These are phyloP conservation scores for Carduelis carduelis DNA, from an alignment of 2,797 vertebrate species.

Conservation along the genomic window DNA sequence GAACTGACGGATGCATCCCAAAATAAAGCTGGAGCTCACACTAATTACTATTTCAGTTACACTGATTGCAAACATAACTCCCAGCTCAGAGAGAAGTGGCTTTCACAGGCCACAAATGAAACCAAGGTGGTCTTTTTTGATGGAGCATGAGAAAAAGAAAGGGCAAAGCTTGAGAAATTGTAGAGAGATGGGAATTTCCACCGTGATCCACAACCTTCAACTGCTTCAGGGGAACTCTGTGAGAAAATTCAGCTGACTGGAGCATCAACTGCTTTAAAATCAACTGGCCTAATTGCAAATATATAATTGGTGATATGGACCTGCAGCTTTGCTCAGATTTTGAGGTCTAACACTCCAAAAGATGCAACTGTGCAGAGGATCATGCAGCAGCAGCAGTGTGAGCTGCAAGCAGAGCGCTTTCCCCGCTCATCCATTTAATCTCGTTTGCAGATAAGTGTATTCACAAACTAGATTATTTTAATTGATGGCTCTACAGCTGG, in stretches of 20 bases:
- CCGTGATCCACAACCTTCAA: rapidly evolving
- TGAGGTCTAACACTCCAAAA: neutral
- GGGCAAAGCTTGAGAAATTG: neutral
- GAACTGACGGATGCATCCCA: slow-evolving; percentile 51
- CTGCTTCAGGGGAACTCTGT: neutral
- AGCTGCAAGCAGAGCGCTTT: neutral
- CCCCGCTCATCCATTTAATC: neutral
- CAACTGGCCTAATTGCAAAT: neutral
- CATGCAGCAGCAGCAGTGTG: neutral
- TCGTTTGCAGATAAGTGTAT: neutral
- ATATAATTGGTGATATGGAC: rapidly evolving
- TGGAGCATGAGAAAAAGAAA: neutral
- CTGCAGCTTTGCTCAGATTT: neutral
- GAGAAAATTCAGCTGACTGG: neutral
- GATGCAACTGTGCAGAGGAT: neutral
- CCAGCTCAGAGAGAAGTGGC: neutral
- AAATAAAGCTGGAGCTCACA: slow-evolving; percentile 57
- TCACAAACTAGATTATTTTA: slow-evolving; percentile 28
- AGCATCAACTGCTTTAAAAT: neutral
- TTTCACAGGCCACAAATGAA: neutral
- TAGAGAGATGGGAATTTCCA: neutral
- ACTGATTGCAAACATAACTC: neutral
- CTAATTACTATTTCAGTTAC: slow-evolving; percentile 45
- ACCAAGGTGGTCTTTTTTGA: neutral
- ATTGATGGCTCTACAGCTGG: slow-evolving; percentile 6